Evolutionary conservation across 92 coral and sea anemone genomes (phyloP), one percentile per base, ranked within the genome.

Genomic region (Porites divaricata): DNA sequence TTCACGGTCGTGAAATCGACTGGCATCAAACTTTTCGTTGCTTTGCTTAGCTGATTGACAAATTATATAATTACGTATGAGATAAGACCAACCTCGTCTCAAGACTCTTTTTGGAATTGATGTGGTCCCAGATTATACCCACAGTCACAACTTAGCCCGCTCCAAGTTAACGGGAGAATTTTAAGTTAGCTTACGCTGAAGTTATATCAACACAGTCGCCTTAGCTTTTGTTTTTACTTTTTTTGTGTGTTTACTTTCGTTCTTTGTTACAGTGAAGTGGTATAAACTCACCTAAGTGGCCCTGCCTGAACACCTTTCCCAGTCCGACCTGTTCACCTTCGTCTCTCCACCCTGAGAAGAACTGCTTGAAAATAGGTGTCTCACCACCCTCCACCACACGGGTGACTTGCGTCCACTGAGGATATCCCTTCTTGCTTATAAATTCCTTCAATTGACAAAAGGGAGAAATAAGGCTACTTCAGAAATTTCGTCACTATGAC

Each of bases 331-430:
- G 98, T 12, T 81, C 84, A 48, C 92, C 88, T 23, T 89, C 73
- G 70, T 97, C 93, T 68, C 92, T 83, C 99, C 99, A 97, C 35
- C 94, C 92, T 8, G 98, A 92, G 85, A 97, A 97, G 50, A 93
- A 95, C 70, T 93, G 96, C 52, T 97, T 93, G 69, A 97, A 97
- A 72, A 94, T 89, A 12, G 99, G 99, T 26, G 99, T 94, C 89
- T 97, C 99, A 59, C 97, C 98, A 59, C 97, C 98, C 88, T 97
- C 98, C 59, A 95, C 94, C 63, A 97, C 98, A 76, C 97, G 98
- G 69, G 98, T 95, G 73, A 97, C 91, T 66, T 93, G 99, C 58
- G 98, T 97, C 99, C 99, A 96, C 12, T 97, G 88, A 14, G 99
- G 96, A 35, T 95, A 93, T 41, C 98, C 98, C 67, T 97, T 97